A percentile compares a stretch with the other conserved stretches of the same genome.
phyloP scores from a whole-genome alignment of 2,113 vertebrate species.

The Notiomystis cincta region DNA sequence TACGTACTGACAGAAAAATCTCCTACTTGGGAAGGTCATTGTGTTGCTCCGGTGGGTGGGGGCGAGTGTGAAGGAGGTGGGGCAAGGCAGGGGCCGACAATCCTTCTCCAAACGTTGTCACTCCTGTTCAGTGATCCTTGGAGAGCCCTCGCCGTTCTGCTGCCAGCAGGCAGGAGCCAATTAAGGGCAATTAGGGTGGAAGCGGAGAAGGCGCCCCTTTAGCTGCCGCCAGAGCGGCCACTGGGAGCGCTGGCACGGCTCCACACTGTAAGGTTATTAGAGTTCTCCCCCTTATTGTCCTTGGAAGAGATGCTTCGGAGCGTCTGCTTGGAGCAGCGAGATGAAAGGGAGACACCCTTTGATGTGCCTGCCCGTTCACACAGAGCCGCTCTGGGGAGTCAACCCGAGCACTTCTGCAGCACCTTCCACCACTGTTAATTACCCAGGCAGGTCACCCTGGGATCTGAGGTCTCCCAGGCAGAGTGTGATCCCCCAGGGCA shows the following conservation, averaged over 20 bases:
- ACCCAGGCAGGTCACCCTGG: not conserved
- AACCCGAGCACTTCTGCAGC: not conserved
- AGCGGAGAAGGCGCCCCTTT: constrained; percentile 58
- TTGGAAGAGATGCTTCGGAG: constrained; percentile 52
- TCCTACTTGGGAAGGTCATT: not conserved
- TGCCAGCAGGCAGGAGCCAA: constrained; percentile 66
- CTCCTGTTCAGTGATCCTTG: constrained; percentile 13
- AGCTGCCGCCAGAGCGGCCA: constrained; percentile 26
- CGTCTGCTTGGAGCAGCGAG: not conserved
- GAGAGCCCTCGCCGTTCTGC: constrained; percentile 33
- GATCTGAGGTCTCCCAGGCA: not conserved
- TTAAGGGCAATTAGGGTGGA: constrained; percentile 67
- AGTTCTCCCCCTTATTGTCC: constrained; percentile 59
- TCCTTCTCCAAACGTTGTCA: not conserved
- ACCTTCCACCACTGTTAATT: not conserved
- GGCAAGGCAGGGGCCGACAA: not conserved
- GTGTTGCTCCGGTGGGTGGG: not conserved
- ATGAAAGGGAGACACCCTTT: constrained; percentile 45
- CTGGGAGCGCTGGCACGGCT: constrained; percentile 54
- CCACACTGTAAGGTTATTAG: constrained; percentile 56
- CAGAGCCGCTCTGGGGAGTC: not conserved
- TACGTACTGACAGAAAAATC: not conserved
- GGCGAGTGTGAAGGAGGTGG: not conserved
- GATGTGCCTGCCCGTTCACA: constrained; percentile 18
- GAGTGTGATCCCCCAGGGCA: not conserved